Evolutionary conservation across 92 coral and sea anemone genomes (phyloP).

Genomic region (Parazoanthus swiftii): DNA sequence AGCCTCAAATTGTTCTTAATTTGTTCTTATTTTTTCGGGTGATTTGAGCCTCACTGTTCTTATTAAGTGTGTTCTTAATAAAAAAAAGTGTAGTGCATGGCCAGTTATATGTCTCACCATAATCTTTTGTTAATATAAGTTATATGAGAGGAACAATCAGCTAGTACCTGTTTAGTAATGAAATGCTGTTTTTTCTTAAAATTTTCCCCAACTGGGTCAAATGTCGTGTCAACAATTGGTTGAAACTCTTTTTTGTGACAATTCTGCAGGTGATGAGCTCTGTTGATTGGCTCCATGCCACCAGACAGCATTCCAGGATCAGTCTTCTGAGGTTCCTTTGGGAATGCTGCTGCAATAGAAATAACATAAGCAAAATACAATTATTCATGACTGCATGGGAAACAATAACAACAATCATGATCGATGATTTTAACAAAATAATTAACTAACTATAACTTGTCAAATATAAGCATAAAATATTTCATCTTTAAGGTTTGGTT

Average conservation of each 20-base stretch:
- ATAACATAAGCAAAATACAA: not conserved
- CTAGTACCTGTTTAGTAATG: constrained; percentile 68
- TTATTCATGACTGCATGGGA: not conserved
- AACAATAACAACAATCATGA: too few relatives aligned
- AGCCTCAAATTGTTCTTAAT: too few relatives aligned
- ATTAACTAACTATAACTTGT: too few relatives aligned
- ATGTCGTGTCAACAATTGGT: constrained; percentile 43
- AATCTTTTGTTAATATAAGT: not conserved
- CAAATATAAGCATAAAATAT: not conserved
- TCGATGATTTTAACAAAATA: not conserved
- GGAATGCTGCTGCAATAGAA: constrained; percentile 54
- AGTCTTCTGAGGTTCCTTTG: constrained; percentile 75
- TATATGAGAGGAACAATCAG: not conserved
- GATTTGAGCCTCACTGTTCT: too few relatives aligned
- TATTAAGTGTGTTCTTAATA: too few relatives aligned
- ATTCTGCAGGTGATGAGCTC: constrained; percentile 62
- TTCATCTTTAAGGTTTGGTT: not conserved
- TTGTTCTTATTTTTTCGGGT: too few relatives aligned
- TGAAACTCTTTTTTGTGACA: constrained; percentile 76
- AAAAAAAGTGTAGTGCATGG: too few relatives aligned
- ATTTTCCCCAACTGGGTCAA: constrained; percentile 44
- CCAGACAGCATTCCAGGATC: constrained; percentile 56
- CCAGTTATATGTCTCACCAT: too few relatives aligned
- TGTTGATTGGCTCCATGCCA: constrained; percentile 50
- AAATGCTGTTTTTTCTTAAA: constrained; percentile 87